Percentiles rank a stretch among this genome's conserved stretches.
These are phyloP conservation scores for Sisor rabdophorus DNA, from an alignment of 2,113 vertebrate genomes.

Conservation along the genomic window DNA sequence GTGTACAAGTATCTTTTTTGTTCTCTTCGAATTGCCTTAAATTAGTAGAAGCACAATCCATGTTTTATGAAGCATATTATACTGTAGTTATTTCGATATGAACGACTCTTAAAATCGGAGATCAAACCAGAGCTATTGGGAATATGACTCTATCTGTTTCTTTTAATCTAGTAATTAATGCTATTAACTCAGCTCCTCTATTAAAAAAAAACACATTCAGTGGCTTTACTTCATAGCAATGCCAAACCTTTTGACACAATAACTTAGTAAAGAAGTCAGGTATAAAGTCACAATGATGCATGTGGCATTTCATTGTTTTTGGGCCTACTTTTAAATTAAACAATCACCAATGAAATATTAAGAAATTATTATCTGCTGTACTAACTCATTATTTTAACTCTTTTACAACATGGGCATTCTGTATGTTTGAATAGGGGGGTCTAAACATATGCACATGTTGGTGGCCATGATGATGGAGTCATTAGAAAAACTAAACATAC, in stretches of 20 bases:
- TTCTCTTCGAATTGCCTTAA: conserved; percentile 33
- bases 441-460: conserved; percentile 16
- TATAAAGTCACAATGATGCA: conserved; percentile 4
- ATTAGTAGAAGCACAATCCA: conserved; percentile 48
- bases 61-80: conserved; percentile 44
- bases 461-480: conserved; percentile 49
- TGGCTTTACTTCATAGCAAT: conserved; percentile 15
- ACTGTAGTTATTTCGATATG: conserved; percentile 35
- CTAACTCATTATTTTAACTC: not conserved
- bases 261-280: not conserved
- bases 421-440: not conserved
- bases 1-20: conserved; percentile 51
- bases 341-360: not conserved
- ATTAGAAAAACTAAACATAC: conserved; percentile 38
- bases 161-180: conserved; percentile 39
- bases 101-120: conserved; percentile 43
- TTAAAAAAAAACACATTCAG: conserved; percentile 24
- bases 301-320: not conserved
- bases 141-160: conserved; percentile 37
- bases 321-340: not conserved
- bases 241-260: conserved; percentile 15
- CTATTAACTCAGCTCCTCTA: conserved; percentile 25
- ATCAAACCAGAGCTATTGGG: conserved; percentile 26
- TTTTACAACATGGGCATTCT: not conserved
- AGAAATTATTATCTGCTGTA: no score